Conservation (phyloP, 2,888 invertebrate species). For the Pycnomerus fuliginosus region DNA sequence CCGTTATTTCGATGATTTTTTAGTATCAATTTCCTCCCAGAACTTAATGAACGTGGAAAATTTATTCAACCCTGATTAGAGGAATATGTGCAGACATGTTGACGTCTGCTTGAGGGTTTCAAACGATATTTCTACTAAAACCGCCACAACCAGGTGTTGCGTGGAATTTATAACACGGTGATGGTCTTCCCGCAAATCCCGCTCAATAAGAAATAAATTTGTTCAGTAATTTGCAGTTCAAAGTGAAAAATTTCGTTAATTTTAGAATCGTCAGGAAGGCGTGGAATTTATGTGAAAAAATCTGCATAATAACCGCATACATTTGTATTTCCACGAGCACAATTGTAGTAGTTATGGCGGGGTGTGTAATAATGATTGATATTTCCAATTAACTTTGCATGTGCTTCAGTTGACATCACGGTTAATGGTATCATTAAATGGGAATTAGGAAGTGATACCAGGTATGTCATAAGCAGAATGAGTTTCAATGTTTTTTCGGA, state of each 20-base stretch:
- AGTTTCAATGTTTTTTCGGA: too few relatives aligned
- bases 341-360: conserved; percentile 24
- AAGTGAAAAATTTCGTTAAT: conserved; percentile 2
- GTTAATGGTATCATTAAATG: conserved; percentile 29
- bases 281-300: conserved; percentile 5
- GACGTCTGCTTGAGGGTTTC: too few relatives aligned
- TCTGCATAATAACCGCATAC: conserved; percentile 28
- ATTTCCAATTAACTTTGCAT: conserved; percentile 34
- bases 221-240: too few relatives aligned
- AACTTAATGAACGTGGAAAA: too few relatives aligned
- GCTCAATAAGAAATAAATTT: too few relatives aligned
- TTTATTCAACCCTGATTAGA: too few relatives aligned
- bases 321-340: conserved; percentile 30
- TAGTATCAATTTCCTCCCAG: too few relatives aligned
- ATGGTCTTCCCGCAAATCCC: conserved; percentile 4
- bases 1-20: too few relatives aligned
- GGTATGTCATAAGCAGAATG: conserved; percentile 13
- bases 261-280: conserved; percentile 1
- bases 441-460: conserved; percentile 24
- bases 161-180: conserved; percentile 14
- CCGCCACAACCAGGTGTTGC: conserved; percentile 13
- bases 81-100: too few relatives aligned
- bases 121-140: conserved; percentile 12
- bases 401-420: conserved; percentile 28
- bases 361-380: conserved; percentile 33